These are phyloP conservation scores for Gymnogyps californianus DNA, from an alignment of 2,113 vertebrate species.

Conservation along the genomic window DNA sequence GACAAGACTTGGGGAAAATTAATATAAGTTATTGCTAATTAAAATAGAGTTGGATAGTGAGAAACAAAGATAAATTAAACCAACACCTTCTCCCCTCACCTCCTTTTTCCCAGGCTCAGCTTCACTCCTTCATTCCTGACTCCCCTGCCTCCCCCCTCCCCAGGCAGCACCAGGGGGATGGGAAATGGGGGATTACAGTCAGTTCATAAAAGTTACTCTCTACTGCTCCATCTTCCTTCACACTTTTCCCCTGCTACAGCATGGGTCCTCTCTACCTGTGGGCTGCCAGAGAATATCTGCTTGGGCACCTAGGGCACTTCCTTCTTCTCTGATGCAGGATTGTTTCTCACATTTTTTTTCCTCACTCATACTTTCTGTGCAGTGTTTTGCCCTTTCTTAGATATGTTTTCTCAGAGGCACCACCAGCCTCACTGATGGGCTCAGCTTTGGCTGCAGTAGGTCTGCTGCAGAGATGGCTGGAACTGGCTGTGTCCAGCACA, in stretches of 20 bases:
- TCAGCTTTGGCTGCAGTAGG: neutral
- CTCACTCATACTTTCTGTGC: no score
- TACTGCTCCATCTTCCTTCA: neutral
- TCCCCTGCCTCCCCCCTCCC: neutral
- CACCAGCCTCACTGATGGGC: neutral
- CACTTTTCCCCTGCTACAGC: neutral
- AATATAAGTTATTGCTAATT: no score
- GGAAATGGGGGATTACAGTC: neutral
- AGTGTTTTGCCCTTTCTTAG: neutral
- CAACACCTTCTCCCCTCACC: neutral
- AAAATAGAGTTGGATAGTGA: no score
- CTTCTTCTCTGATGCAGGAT: neutral
- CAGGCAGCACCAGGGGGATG: accelerated
- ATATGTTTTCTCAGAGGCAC: neutral
- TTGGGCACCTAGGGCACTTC: neutral
- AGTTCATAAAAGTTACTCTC: neutral
- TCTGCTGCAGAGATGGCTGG: neutral
- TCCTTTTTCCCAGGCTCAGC: neutral
- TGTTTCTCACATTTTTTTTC: neutral
- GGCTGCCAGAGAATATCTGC: no score
- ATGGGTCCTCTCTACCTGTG: no score
- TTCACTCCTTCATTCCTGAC: neutral
- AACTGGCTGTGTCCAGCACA: neutral
- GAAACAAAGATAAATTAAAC: neutral
- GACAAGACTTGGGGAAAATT: no score